These are phyloP conservation scores for Rhombomys opimus DNA, from an alignment of 2,113 vertebrate species.

Conservation along the genomic window DNA sequence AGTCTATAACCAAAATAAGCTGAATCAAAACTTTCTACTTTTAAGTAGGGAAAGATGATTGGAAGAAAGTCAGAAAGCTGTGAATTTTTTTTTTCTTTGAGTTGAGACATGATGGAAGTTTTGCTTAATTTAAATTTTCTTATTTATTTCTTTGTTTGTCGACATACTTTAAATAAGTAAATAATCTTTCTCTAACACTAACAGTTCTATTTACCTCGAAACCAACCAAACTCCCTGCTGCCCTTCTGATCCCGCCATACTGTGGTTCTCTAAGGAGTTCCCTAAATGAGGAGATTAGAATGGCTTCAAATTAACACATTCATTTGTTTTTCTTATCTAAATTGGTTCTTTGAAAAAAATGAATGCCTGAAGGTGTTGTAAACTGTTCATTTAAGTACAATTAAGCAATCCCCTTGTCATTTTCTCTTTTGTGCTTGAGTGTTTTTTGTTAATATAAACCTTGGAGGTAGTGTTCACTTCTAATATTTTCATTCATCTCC, in stretches of 20 bases:
- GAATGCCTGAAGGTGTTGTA: conserved; percentile 34
- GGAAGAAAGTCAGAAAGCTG: neutral
- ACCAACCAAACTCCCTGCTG: neutral
- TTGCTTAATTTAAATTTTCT: conserved; percentile 41
- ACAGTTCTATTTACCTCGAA: conserved; percentile 42
- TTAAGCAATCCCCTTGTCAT: neutral
- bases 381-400: conserved; percentile 56
- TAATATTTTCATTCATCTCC: conserved; percentile 6
- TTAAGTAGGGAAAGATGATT: neutral
- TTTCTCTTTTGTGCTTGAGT: neutral
- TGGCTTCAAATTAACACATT: neutral
- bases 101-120: neutral
- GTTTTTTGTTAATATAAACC: conserved; percentile 43
- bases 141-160: neutral
- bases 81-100: neutral
- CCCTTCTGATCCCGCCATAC: neutral
- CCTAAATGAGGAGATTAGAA: conserved; percentile 17
- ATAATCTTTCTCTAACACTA: neutral
- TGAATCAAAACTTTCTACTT: conserved; percentile 22
- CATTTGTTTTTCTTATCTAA: conserved; percentile 38
- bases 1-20: conserved; percentile 28
- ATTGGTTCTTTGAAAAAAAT: conserved; percentile 48
- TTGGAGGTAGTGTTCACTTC: neutral
- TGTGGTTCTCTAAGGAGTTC: conserved; percentile 18
- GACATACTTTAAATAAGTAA: neutral